Evolutionary conservation across 2,113 vertebrate species (phyloP), one percentile per base, ranked within the genome.

Genomic region (Thalassoma bifasciatum): DNA sequence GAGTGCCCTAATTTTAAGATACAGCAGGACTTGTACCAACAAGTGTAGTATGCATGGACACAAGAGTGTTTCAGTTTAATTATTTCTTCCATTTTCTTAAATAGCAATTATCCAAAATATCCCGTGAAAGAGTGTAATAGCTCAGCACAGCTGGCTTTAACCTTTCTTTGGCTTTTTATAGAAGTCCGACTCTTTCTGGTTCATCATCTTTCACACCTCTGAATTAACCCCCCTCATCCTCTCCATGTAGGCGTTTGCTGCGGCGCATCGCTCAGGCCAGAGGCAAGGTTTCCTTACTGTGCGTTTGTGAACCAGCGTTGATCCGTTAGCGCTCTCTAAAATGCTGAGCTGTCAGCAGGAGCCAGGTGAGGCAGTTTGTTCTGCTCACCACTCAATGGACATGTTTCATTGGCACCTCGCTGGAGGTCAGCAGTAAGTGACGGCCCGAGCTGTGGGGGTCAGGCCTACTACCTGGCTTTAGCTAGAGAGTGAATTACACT

Each of bases 391-490:
- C 85, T 88, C 86, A 81, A 81, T 86, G 88, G 89, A 90, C 88
- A 82, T 79, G 83, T 88, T 90, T 91, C 79, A 90, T 86, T 90
- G 88, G 87, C 82, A 83, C 86, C 84, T 87, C n/a, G 77, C 81
- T 80, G 87, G 88, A 88, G 91, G 90, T 89, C 88, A 90, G 86
- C 66, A 75, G 88, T 87, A 89, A 87, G 81, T 88, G 86, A 84
- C 72, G 66, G 79, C 76, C 82, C 10, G 82, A 87, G 85, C 82
- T 44, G 72, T 53, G 61, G 84, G 87, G 88, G 88, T 85, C 89
- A 86, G 77, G 65, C 76, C 85, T 72, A 81, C 83, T 75, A 66
- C 77, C 83, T 59, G 30, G 75, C 80, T 86, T 86, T 65, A 83
- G 71, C 86, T 49, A 69, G 64, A 88, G 82, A 91, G 86, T 91